Conservation (phyloP, 1,140 invertebrate genomes). For the Leptonema lineaticorne region DNA sequence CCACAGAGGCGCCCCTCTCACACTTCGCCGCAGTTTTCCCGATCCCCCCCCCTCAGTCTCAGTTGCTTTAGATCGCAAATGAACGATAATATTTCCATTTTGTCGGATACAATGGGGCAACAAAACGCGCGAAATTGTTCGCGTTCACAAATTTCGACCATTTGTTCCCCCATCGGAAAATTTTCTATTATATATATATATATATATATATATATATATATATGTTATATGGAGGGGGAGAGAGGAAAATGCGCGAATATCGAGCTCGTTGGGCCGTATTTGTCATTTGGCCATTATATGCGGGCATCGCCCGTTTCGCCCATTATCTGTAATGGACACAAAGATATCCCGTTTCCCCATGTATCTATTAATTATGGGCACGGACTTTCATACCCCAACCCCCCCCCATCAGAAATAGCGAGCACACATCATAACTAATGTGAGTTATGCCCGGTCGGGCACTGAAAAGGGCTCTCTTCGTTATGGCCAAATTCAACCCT, state of each 20-base stretch:
- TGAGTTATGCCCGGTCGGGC: constrained; percentile 3
- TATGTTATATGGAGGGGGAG: no score
- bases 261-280: neutral
- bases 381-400: no score
- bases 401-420: constrained; percentile 1
- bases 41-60: neutral
- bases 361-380: constrained; percentile 15
- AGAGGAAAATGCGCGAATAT: no score
- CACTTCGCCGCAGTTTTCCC: no score
- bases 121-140: neutral
- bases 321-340: constrained; percentile 17
- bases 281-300: constrained; percentile 10
- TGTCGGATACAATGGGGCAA: neutral
- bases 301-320: neutral
- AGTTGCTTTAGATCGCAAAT: neutral
- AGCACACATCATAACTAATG: constrained; percentile 14
- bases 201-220: no score
- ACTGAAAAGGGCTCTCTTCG: neutral
- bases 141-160: neutral
- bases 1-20: no score
- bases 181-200: no score
- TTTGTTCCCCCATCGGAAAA: no score
- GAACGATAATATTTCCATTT: neutral
- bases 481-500: no score
- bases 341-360: constrained; percentile 14